Evolutionary conservation across 2,113 vertebrate genomes (phyloP).

Genomic region (Psittacula cyanocephala): DNA sequence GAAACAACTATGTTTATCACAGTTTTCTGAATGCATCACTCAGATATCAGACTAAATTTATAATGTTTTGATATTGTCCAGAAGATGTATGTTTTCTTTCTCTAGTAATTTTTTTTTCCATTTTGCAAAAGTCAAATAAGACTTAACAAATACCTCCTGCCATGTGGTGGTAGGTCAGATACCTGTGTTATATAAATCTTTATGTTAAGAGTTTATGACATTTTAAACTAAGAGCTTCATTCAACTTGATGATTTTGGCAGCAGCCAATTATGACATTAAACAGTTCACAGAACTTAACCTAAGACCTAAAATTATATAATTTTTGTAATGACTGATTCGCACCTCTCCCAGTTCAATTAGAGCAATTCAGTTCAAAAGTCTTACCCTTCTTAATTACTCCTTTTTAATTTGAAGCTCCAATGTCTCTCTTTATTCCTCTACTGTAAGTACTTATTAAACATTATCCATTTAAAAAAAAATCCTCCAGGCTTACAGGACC

Average conservation of each 20-base stretch:
- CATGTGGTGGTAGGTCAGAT: conserved; percentile 74
- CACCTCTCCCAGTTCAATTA: conserved; percentile 40
- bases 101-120: conserved; percentile 29
- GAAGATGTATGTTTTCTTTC: conserved; percentile 83
- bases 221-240: conserved; percentile 75
- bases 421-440: conserved; percentile 41
- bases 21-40: conserved; percentile 75
- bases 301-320: conserved; percentile 73
- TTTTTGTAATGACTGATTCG: conserved; percentile 75
- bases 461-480: conserved; percentile 55
- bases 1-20: conserved; percentile 78
- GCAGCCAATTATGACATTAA: conserved; percentile 81
- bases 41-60: conserved; percentile 72
- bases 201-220: conserved; percentile 74
- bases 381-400: conserved; percentile 65
- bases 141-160: conserved; percentile 88
- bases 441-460: conserved; percentile 66
- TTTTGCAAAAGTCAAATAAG: conserved; percentile 77
- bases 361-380: conserved; percentile 52
- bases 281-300: conserved; percentile 78
- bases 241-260: conserved; percentile 74
- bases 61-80: conserved; percentile 87
- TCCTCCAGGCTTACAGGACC: conserved; percentile 7
- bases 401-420: conserved; percentile 54
- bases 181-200: conserved; percentile 89